phyloP scores from a whole-genome alignment of 2,113 vertebrate species.

The Hippolais icterina region DNA sequence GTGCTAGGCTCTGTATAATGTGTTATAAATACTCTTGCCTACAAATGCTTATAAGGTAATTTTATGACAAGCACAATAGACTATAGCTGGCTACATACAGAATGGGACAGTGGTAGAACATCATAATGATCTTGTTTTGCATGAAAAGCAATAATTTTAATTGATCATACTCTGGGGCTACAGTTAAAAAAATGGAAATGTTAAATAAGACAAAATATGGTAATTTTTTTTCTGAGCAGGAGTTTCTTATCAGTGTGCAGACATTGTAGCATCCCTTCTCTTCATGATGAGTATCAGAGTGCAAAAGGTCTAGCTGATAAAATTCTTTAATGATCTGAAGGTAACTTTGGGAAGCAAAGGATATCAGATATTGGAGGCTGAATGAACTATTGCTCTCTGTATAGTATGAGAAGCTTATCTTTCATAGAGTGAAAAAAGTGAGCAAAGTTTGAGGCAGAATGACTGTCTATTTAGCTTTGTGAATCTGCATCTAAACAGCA shows the following conservation, averaged over 20 bases:
- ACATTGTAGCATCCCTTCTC: constrained; percentile 18
- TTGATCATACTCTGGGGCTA: neutral
- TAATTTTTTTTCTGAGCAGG: constrained; percentile 22
- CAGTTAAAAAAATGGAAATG: neutral
- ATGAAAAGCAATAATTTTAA: constrained; percentile 20
- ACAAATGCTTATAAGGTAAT: neutral
- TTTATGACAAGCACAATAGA: neutral
- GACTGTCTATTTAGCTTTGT: neutral
- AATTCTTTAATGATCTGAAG: constrained; percentile 66
- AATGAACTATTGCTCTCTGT: constrained; percentile 43
- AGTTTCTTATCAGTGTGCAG: constrained; percentile 46
- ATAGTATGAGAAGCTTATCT: constrained; percentile 38
- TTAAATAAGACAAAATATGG: constrained; percentile 41
- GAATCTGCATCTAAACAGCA: constrained; percentile 17
- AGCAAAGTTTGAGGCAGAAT: neutral
- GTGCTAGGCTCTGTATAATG: neutral
- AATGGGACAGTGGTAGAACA: neutral
- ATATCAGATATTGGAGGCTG: constrained; percentile 60
- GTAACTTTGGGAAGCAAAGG: constrained; percentile 54
- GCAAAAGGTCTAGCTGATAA: constrained; percentile 66
- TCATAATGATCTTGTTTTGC: constrained; percentile 27
- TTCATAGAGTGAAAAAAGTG: constrained; percentile 13
- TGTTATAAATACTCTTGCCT: neutral
- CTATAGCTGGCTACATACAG: neutral
- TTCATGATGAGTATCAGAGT: constrained; percentile 60